Conservation (phyloP, 1,140 invertebrate species). For the Drosophila nasuta region DNA sequence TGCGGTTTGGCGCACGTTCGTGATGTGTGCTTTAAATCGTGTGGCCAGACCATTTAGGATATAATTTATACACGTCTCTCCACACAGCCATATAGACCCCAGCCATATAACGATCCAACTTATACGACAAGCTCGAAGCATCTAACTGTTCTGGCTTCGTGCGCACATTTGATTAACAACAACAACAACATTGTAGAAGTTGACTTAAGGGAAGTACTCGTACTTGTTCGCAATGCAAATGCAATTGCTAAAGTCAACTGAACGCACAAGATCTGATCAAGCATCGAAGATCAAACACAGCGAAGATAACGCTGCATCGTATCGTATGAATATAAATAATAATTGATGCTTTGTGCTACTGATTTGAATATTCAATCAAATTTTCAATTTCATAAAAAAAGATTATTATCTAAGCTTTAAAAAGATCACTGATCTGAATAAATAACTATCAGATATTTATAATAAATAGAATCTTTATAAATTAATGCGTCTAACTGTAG, state of each 20-base stretch:
- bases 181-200: neutral
- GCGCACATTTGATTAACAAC: slow-evolving; percentile 10
- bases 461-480: no score
- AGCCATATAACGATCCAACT: slow-evolving; percentile 3
- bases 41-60: slow-evolving; percentile 62
- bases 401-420: no score
- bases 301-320: no score
- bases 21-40: slow-evolving; percentile 73
- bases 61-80: slow-evolving; percentile 53
- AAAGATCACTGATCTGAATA: no score
- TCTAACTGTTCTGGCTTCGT: slow-evolving; percentile 45
- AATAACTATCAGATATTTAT: no score
- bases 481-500: no score
- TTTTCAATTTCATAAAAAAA: no score
- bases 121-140: neutral
- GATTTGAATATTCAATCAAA: no score
- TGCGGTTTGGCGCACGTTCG: slow-evolving; percentile 60
- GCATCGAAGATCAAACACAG: no score
- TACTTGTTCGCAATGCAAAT: neutral
- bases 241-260: neutral
- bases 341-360: no score
- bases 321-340: no score
- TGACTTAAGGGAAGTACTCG: slow-evolving; percentile 23
- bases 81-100: slow-evolving; percentile 4
- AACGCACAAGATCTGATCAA: no score